Conservation (phyloP, 2,888 invertebrate species). For the Athalia cordata region DNA sequence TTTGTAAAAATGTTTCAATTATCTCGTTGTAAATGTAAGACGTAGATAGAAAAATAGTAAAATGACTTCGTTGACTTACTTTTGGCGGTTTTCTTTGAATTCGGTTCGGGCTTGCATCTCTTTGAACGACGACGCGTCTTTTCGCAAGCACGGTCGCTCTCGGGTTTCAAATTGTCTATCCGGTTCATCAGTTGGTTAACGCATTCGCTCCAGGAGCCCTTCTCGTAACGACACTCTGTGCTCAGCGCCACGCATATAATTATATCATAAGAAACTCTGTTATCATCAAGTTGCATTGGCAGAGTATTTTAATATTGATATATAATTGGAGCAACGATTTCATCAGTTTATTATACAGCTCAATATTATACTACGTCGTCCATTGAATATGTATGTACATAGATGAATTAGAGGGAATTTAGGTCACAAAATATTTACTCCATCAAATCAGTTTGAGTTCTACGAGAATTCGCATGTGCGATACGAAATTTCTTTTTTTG, state of each 20-base stretch:
- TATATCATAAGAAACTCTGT: constrained; percentile 54
- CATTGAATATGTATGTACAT: too few relatives aligned
- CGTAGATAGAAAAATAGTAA: not conserved
- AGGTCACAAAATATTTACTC: too few relatives aligned
- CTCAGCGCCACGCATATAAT: constrained; percentile 59
- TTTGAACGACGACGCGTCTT: constrained; percentile 88
- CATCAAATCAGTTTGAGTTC: too few relatives aligned
- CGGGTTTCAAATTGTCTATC: constrained; percentile 87
- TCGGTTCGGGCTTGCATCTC: constrained; percentile 82
- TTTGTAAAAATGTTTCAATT: not conserved
- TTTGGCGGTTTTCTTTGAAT: constrained; percentile 67
- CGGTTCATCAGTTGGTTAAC: constrained; percentile 88
- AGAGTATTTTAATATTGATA: not conserved
- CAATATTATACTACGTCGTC: not conserved
- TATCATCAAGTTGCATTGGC: constrained; percentile 44
- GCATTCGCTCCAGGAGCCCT: constrained; percentile 91
- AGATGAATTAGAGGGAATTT: too few relatives aligned
- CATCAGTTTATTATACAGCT: constrained; percentile 30
- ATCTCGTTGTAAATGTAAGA: not conserved
- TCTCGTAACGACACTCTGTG: constrained; percentile 91
- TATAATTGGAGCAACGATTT: constrained; percentile 1
- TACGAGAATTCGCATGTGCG: too few relatives aligned
- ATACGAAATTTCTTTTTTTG: too few relatives aligned
- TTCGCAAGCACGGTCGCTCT: constrained; percentile 89
- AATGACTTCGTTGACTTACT: constrained; percentile 54